Evolutionary conservation across 2,113 vertebrate genomes (phyloP), one percentile per base, ranked within the genome.

Genomic region (Microtus oregoni): DNA sequence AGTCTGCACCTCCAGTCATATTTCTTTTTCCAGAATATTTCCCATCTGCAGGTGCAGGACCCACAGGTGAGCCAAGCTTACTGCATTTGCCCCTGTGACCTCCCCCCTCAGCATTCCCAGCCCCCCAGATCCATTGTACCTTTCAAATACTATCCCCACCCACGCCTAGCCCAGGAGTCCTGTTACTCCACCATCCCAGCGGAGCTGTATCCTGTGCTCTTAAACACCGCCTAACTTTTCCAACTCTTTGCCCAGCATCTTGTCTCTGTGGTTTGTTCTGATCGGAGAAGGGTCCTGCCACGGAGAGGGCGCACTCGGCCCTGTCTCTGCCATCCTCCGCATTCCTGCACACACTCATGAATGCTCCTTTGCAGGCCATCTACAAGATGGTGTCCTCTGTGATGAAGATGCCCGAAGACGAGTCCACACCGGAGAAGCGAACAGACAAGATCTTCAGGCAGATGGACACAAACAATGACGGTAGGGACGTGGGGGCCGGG

Each of bases 401-500:
- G 97, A 99, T 99, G 99, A 99, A 99, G 97, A 99, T 99, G 99
- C 99, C 99, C 0, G 99, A 99, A 94, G 99, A 99, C 0, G 99
- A 99, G 98, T 99, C 99, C 55, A 99, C 99, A n/a, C 99, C 99
- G 0, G 99, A 99, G 97, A 99, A 99, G 86, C 98, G 99, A 65
- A 99, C 99, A 82, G 99, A 99, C 97, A 99, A 99, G 98, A 99
- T 99, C 97, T 99, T 99, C 98, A 98, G 99, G 96, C 99, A 99
- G 98, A 99, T 99, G 99, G 99, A 99, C 97, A 99, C 99, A 83
- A 99, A 99, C 97, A 99, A 99, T 0, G 99, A 99, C 0, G 99
- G 99, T 99, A 98, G 76, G 98, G 86, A 3, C 0, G 0, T 30
- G 30, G 2, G 1, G 3, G n/a, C n/a, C 0, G 14, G 24, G 47